Base-by-base conservation (phyloP, 2,888 invertebrate genomes). In the Ophonus ardosiacus region DNA sequence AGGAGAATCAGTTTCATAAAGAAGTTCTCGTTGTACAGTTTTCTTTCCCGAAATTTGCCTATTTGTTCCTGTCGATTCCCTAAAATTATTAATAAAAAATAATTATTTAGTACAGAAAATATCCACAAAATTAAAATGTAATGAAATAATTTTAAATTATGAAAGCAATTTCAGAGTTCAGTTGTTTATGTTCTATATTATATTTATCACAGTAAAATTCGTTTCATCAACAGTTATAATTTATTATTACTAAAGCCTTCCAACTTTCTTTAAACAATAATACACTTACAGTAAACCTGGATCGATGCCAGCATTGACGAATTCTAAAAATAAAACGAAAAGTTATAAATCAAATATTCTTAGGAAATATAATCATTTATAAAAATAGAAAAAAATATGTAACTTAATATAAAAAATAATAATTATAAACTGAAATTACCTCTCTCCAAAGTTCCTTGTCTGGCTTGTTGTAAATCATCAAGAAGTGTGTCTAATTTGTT, bases 401-500 rank as follows among this genome's bases (percentile, higher is more conserved):
- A 15, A 21, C 3, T 21, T 21, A 21, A 21, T 21, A 21, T 21
- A 21, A 2, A 31, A 31, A 31, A 31, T 31, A 31, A 31, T 5
- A 31, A 31, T 6, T 31, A 5, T 31, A 31, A 31, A 5, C 31
- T 31, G 31, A 31, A 63, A 15, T 61, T 87, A 89, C 89, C 89
- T 88, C 87, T 88, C 86, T 89, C 88, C 15, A 87, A 81, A 18
- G 88, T 88, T 21, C 90, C 88, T 87, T 90, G 90, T 85, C 91
- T 91, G 8, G 90, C 91, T 88, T 92, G 91, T 86, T 95, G 95
- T 88, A 96, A 91, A 90, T 96, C 96, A 87, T 96, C 96, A 81
- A 96, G 92, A 76, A 96, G 91, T 0, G 95, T 95, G 90, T 96
- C 96, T 89, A 96, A 90, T 90, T 96, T 96, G 88, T 95, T 95